These are phyloP conservation scores for Drosophila subpulchrella DNA, from an alignment of 1,140 invertebrate genomes.

Conservation along the genomic window DNA sequence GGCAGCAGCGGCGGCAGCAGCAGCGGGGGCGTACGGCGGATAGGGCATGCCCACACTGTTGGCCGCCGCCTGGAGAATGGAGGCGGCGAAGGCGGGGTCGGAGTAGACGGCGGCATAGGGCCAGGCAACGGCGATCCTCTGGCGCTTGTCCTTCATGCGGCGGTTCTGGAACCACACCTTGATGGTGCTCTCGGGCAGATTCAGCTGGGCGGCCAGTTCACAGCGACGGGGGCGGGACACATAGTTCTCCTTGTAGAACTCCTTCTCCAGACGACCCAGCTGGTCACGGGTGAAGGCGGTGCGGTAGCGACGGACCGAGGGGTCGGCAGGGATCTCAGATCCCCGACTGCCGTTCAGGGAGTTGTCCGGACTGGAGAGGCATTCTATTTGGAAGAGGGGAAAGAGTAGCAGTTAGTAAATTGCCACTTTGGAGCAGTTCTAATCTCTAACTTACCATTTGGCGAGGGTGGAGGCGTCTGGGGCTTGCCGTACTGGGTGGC, in stretches of 20 bases:
- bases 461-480: constrained; percentile 81
- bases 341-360: constrained; percentile 76
- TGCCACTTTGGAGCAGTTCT: background rate
- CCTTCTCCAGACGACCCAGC: constrained; percentile 96
- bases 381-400: constrained; percentile 70
- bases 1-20: background rate
- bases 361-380: constrained; percentile 84
- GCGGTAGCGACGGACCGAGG: constrained; percentile 94
- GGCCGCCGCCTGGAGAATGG: constrained; percentile 95
- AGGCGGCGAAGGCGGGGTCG: constrained; percentile 95
- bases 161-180: constrained; percentile 99
- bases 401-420: constrained; percentile 30
- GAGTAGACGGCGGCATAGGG: constrained; percentile 96
- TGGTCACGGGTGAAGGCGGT: constrained; percentile 99
- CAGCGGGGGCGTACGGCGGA: constrained; percentile 46
- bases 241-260: constrained; percentile 99
- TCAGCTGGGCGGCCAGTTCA: constrained; percentile 96
- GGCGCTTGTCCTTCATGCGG: constrained; percentile 99
- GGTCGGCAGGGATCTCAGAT: constrained; percentile 85
- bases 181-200: constrained; percentile 98
- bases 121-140: constrained; percentile 96
- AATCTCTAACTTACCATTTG: constrained; percentile 72
- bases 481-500: constrained; percentile 80
- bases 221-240: constrained; percentile 97
- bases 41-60: constrained; percentile 87